Percentiles rank a stretch among this genome's conserved stretches.
Conservation (phyloP, 2,888 invertebrate genomes). For the Sinhomidia bicolor region DNA sequence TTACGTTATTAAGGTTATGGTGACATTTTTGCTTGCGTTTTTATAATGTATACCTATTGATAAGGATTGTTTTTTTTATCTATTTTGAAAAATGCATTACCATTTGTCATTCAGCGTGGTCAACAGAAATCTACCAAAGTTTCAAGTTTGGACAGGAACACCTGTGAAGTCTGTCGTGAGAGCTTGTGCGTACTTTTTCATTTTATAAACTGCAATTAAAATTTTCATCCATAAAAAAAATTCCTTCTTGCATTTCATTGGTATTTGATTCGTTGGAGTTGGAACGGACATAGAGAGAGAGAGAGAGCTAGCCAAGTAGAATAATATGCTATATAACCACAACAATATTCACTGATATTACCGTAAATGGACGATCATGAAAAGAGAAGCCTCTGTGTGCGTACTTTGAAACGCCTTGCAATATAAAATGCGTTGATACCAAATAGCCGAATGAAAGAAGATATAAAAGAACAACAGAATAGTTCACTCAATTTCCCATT, state of each 20-base stretch:
- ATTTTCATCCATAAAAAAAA: conserved; percentile 23
- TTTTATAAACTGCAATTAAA: conserved; percentile 8
- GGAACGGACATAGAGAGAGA: neutral
- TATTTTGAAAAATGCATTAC: conserved; percentile 42
- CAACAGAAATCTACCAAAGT: neutral
- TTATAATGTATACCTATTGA: too few species aligned
- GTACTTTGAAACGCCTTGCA: conserved; percentile 7
- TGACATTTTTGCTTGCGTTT: conserved; percentile 23
- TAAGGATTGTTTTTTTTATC: neutral
- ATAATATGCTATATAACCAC: neutral
- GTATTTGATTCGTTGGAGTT: neutral
- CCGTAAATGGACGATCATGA: conserved; percentile 59
- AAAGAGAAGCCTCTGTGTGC: neutral
- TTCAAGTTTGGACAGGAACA: conserved; percentile 21
- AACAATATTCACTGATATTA: conserved; percentile 30
- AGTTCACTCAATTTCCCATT: conserved; percentile 54
- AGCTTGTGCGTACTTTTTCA: neutral
- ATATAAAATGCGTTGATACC: too few species aligned
- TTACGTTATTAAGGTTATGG: conserved; percentile 7
- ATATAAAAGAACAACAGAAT: neutral
- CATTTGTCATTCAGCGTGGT: conserved; percentile 15
- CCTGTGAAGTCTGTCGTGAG: conserved; percentile 58
- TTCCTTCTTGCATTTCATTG: conserved; percentile 44
- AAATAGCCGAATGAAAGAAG: too few species aligned
- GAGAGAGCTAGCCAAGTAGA: too few species aligned